Conservation (phyloP, 1,140 invertebrate species). For the Atta texana region DNA sequence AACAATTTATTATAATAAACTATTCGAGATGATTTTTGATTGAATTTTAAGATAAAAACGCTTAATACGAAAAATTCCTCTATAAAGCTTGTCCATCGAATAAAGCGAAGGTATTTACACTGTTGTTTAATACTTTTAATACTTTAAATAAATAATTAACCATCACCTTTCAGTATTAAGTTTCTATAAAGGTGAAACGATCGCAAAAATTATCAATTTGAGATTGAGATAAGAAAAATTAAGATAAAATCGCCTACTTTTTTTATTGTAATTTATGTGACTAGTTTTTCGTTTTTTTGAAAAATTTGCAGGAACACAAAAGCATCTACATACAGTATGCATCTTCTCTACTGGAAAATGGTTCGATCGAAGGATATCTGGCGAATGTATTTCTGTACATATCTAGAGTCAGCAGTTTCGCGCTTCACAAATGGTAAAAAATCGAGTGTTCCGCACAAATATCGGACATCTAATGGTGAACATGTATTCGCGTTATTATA, state of each 20-base stretch:
- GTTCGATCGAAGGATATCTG: not conserved
- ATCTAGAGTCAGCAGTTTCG: not conserved
- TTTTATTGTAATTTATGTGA: not conserved
- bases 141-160: too few species aligned
- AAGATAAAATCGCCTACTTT: not conserved
- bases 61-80: not conserved
- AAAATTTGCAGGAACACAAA: not conserved
- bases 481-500: not conserved
- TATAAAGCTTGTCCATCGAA: not conserved
- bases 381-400: not conserved
- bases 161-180: too few species aligned
- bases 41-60: not conserved
- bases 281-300: not conserved
- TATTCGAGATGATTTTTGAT: not conserved
- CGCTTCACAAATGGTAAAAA: slow-evolving; percentile 4
- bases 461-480: not conserved
- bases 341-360: not conserved
- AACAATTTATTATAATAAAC: not conserved
- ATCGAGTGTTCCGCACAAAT: not conserved
- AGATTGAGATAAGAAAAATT: not conserved
- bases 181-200: not conserved
- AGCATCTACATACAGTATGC: not conserved
- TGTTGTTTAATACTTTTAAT: too few species aligned
- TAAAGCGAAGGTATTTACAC: slow-evolving; percentile 22
- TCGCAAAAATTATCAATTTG: not conserved